These are phyloP conservation scores for Mycetomoellerius zeteki DNA, from an alignment of 1,140 invertebrate genomes.

Conservation along the genomic window DNA sequence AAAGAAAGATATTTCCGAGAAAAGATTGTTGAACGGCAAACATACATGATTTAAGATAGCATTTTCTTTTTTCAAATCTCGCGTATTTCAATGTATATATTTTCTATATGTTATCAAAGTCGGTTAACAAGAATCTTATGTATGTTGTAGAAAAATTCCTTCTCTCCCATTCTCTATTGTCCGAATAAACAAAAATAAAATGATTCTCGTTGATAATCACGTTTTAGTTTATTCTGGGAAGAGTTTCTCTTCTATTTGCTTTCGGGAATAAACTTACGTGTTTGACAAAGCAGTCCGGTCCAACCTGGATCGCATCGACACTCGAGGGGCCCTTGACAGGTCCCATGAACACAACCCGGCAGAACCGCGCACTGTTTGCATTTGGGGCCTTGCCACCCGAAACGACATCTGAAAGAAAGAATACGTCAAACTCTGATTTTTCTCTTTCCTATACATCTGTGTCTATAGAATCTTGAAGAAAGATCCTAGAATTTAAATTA, in stretches of 20 bases:
- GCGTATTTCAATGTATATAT: slow-evolving; percentile 6
- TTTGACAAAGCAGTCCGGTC: slow-evolving; percentile 95
- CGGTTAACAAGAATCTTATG: not conserved
- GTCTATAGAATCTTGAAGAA: not conserved
- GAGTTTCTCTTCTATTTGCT: slow-evolving; percentile 24
- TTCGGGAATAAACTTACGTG: slow-evolving; percentile 89
- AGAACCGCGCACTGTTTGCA: slow-evolving; percentile 93
- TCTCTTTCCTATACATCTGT: not conserved
- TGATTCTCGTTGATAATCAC: slow-evolving; percentile 16
- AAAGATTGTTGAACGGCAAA: slow-evolving; percentile 28
- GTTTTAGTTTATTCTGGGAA: slow-evolving; percentile 40
- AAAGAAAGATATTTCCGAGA: not conserved
- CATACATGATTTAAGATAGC: not conserved
- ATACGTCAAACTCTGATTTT: not conserved
- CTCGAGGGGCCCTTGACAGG: slow-evolving; percentile 94
- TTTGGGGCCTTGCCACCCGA: slow-evolving; percentile 94
- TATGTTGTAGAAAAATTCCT: not conserved
- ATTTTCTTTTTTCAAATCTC: slow-evolving; percentile 4
- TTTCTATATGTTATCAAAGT: slow-evolving; percentile 33
- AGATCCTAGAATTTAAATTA: not conserved
- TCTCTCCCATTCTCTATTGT: not conserved
- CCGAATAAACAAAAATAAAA: slow-evolving; percentile 14
- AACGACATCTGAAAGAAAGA: slow-evolving; percentile 88
- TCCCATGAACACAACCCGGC: slow-evolving; percentile 93
- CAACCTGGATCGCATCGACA: slow-evolving; percentile 95